Evolutionary conservation across 2,113 vertebrate genomes (phyloP).

Genomic region (Guaruba guarouba): DNA sequence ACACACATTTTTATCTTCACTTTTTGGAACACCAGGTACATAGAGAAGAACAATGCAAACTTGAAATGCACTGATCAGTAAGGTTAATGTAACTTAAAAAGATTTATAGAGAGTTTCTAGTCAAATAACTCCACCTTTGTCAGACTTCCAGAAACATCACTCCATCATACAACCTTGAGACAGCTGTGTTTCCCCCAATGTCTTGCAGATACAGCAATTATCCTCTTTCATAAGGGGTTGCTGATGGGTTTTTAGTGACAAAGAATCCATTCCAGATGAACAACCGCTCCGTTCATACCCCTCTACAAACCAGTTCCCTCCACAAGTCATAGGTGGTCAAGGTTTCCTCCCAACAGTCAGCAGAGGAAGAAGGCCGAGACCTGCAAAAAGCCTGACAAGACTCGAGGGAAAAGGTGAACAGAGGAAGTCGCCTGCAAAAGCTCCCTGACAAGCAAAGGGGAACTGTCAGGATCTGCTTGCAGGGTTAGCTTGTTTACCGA

Average conservation of each 20-base stretch:
- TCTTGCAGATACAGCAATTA: neutral
- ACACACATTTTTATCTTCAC: fast-evolving
- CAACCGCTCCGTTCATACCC: fast-evolving
- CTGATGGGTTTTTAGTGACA: fast-evolving
- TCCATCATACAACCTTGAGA: neutral
- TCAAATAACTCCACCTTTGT: neutral
- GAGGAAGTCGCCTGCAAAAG: neutral
- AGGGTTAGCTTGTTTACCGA: neutral
- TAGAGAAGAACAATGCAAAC: neutral
- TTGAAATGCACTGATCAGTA: neutral
- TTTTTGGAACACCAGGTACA: neutral
- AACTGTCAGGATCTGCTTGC: neutral
- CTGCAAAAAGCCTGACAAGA: neutral
- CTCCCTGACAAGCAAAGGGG: neutral
- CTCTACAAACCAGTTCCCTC: neutral
- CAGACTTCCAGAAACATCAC: neutral
- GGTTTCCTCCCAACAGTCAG: neutral
- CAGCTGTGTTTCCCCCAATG: fast-evolving
- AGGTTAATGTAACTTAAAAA: neutral
- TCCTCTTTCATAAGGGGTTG: neutral
- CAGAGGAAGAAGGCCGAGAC: neutral
- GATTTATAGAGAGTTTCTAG: neutral
- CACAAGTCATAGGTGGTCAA: fast-evolving
- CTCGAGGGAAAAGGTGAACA: neutral
- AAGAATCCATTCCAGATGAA: neutral